A percentile compares a stretch with the other conserved stretches of the same genome.
Evolutionary conservation across 2,888 invertebrate genomes (phyloP).

Genomic region (Caenorhabditis angaria): DNA sequence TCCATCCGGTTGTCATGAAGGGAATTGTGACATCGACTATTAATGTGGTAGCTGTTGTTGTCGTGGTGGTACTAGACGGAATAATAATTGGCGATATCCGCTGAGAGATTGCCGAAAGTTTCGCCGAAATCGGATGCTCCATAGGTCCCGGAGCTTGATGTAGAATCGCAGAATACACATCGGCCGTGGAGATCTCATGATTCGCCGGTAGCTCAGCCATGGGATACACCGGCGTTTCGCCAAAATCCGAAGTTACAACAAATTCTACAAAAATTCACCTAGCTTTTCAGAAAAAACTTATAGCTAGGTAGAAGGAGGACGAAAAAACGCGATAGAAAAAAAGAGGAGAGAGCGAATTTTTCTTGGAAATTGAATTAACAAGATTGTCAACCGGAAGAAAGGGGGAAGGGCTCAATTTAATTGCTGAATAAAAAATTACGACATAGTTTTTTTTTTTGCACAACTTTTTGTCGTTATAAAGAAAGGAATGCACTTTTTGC

Average conservation of each 20-base stretch:
- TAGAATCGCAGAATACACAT: conserved; percentile 56
- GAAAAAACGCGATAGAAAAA: neutral
- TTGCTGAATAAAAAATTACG: conserved; percentile 9
- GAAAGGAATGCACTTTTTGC: neutral
- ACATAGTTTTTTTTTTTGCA: neutral
- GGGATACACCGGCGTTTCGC: too few relatives aligned
- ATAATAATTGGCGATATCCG: conserved; percentile 12
- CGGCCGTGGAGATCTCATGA: conserved; percentile 51
- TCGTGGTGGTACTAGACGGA: conserved; percentile 21
- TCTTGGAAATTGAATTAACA: conserved; percentile 5
- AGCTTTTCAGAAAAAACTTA: neutral
- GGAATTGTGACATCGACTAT: conserved; percentile 35
- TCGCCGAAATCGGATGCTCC: conserved; percentile 44
- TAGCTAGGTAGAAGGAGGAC: neutral
- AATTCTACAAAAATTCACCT: too few relatives aligned
- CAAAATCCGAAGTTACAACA: too few relatives aligned
- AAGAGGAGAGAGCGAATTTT: neutral
- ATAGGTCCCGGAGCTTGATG: conserved; percentile 58
- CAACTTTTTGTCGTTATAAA: neutral
- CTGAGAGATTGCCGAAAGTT: conserved; percentile 13
- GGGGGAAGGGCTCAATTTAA: conserved; percentile 1
- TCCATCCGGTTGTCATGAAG: conserved; percentile 38
- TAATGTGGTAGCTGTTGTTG: too few relatives aligned
- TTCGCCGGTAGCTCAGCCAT: too few relatives aligned
- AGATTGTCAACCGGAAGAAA: conserved; percentile 9